Percentiles rank a stretch among this genome's conserved stretches.
phyloP scores from a whole-genome alignment of 2,888 invertebrate genomes.

The Quadroppia sp. region DNA sequence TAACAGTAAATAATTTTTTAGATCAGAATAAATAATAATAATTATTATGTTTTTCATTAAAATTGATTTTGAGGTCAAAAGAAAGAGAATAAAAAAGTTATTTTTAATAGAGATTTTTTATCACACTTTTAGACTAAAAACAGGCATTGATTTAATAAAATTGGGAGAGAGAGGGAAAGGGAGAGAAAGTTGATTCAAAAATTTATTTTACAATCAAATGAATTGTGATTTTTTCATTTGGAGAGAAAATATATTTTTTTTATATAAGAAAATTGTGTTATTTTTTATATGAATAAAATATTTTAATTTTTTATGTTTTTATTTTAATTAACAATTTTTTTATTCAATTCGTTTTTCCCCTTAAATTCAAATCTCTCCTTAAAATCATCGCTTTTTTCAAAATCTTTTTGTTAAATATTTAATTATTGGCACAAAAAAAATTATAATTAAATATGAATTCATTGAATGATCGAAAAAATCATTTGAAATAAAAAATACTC shows the following conservation, averaged over 20 bases:
- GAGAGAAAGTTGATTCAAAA: background rate
- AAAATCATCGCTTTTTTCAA: background rate
- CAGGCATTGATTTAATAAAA: background rate
- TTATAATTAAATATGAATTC: background rate
- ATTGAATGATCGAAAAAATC: background rate
- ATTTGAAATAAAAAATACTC: background rate
- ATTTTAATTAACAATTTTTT: background rate
- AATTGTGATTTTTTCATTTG: too few species aligned
- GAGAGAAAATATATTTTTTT: too few species aligned
- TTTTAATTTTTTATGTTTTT: too few species aligned
- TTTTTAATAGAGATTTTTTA: background rate
- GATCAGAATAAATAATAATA: background rate
- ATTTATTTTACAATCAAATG: background rate
- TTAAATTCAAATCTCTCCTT: background rate
- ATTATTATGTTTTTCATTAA: background rate
- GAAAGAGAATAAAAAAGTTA: background rate
- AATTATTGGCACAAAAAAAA: background rate
- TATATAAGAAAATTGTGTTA: too few species aligned
- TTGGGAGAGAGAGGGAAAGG: background rate
- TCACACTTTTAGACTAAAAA: background rate
- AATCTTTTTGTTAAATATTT: background rate
- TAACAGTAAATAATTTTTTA: background rate
- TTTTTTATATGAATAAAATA: too few species aligned
- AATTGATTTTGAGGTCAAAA: background rate
- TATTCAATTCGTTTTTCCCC: background rate